Evolutionary conservation across 2,888 invertebrate species (phyloP).

Genomic region (Neoaliturus tenellus): DNA sequence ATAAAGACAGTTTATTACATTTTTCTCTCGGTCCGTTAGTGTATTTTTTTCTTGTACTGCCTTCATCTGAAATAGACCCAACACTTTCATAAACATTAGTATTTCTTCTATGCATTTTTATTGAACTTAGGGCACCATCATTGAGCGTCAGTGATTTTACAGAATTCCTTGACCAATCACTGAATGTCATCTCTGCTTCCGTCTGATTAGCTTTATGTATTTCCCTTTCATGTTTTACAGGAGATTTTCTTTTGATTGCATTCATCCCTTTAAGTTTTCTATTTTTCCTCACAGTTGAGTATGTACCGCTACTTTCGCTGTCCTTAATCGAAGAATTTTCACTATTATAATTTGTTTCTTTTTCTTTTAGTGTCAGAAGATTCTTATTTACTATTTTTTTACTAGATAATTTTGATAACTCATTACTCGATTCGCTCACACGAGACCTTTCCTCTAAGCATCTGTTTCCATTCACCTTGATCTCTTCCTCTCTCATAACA

Average conservation of each 20-base stretch:
- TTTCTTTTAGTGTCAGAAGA: neutral
- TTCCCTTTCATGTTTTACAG: neutral
- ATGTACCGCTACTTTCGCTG: neutral
- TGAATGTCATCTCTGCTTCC: neutral
- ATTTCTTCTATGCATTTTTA: neutral
- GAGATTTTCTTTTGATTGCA: neutral
- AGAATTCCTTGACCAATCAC: neutral
- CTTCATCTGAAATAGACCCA: neutral
- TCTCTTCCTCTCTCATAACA: neutral
- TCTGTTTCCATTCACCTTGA: neutral
- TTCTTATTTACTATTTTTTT: neutral
- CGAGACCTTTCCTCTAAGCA: neutral
- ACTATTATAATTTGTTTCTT: neutral
- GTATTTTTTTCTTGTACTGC: neutral
- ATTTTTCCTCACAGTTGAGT: neutral
- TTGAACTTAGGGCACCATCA: neutral
- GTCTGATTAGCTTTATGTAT: neutral
- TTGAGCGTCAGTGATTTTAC: neutral
- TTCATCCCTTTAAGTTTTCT: neutral
- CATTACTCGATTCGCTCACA: neutral
- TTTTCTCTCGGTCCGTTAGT: neutral
- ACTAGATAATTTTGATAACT: neutral
- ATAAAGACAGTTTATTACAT: neutral
- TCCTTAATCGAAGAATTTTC: neutral
- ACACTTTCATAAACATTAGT: slow-evolving; percentile 17